These are phyloP conservation scores for Amiota minor DNA, from an alignment of 2,888 invertebrate species.

Conservation along the genomic window DNA sequence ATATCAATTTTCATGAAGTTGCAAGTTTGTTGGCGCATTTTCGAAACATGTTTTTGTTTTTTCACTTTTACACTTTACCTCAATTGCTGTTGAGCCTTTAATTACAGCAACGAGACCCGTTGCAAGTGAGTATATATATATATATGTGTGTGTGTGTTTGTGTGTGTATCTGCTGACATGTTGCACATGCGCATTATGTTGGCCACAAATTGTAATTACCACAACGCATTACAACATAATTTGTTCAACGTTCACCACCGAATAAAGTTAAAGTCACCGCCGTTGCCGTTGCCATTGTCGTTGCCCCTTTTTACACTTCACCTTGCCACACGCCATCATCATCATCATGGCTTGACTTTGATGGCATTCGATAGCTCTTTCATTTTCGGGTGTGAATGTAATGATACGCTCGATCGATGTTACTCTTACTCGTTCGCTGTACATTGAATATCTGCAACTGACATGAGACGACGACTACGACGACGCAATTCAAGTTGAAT, in stretches of 20 bases:
- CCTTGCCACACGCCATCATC: constrained; percentile 29
- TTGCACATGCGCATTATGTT: constrained; percentile 67
- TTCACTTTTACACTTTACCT: constrained; percentile 11
- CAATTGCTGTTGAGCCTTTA: constrained; percentile 13
- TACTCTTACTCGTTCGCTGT: constrained; percentile 8
- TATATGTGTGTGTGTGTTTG: constrained; percentile 38
- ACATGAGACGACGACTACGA: constrained; percentile 29
- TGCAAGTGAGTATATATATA: constrained; percentile 35
- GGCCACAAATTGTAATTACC: constrained; percentile 68
- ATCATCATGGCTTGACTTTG: background rate
- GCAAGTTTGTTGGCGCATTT: background rate
- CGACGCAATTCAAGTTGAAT: too few relatives aligned
- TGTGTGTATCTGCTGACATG: constrained; percentile 55
- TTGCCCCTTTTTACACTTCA: constrained; percentile 36
- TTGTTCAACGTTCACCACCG: constrained; percentile 32
- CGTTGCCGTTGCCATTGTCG: background rate
- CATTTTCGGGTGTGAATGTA: constrained; percentile 61
- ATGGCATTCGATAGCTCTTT: background rate
- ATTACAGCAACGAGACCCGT: constrained; percentile 29
- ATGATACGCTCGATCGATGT: constrained; percentile 50
- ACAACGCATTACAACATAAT: constrained; percentile 67
- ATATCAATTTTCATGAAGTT: constrained; percentile 13
- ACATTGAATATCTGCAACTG: constrained; percentile 6
- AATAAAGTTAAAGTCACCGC: background rate
- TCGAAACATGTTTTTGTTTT: constrained; percentile 4